phyloP scores from a whole-genome alignment of 2,113 vertebrate species.

The Pterocles orientalis region DNA sequence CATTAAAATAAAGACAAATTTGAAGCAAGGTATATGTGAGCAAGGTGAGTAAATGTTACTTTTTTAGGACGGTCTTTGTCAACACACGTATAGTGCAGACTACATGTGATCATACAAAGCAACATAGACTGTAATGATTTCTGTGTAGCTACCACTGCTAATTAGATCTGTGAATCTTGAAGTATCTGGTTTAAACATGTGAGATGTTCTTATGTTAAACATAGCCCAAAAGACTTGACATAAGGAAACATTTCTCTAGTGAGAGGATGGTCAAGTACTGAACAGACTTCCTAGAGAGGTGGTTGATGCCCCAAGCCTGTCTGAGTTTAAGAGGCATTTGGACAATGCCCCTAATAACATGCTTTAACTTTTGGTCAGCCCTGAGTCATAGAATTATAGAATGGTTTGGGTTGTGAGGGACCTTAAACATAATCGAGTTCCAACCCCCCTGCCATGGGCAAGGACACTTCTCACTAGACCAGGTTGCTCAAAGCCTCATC shows the following conservation, averaged over 20 bases:
- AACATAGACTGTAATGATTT: not conserved
- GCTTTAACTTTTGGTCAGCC: not conserved
- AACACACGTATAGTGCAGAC: fast-evolving
- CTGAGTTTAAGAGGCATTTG: not conserved
- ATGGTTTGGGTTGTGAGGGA: no score
- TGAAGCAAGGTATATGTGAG: not conserved
- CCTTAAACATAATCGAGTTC: no score
- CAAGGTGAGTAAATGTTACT: not conserved
- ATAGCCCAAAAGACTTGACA: no score
- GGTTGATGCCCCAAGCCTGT: not conserved
- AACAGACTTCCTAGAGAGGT: not conserved
- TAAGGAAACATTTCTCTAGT: not conserved
- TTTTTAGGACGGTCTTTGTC: not conserved
- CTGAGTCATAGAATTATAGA: not conserved
- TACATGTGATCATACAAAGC: fast-evolving
- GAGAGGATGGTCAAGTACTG: not conserved
- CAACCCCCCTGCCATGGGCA: no score
- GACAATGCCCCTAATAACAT: not conserved
- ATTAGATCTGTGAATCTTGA: not conserved
- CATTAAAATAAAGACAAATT: not conserved
- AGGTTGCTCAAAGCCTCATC: no score
- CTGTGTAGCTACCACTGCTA: not conserved
- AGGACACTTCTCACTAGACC: no score
- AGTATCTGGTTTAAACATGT: not conserved
- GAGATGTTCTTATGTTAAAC: not conserved